A percentile compares a stretch with the other conserved stretches of the same genome.
Conservation (phyloP, 2,888 invertebrate species). For the Strigamia crassipes region DNA sequence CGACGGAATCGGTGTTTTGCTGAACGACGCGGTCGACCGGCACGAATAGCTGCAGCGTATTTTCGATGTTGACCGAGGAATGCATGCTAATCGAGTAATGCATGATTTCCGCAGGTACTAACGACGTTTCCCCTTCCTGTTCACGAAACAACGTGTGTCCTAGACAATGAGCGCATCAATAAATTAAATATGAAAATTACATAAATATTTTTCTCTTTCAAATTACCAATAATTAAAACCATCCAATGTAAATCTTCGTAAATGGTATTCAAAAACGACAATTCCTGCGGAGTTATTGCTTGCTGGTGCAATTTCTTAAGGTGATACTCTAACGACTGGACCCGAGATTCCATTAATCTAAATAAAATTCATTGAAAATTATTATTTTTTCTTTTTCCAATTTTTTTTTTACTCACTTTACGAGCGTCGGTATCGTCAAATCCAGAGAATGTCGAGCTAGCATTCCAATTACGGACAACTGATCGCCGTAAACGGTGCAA, state of each 20-base stretch:
- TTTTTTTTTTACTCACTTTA: conserved; percentile 55
- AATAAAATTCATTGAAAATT: background rate
- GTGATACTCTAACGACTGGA: conserved; percentile 64
- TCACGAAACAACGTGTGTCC: conserved; percentile 73
- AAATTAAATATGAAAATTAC: background rate
- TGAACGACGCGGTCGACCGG: conserved; percentile 57
- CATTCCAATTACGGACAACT: conserved; percentile 73
- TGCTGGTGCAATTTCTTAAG: conserved; percentile 59
- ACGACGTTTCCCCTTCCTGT: conserved; percentile 69
- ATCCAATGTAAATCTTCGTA: conserved; percentile 93
- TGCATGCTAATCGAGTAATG: conserved; percentile 66
- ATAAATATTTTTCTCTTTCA: background rate
- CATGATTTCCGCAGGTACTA: conserved; percentile 71
- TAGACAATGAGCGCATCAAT: conserved; percentile 50
- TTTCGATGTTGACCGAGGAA: conserved; percentile 61
- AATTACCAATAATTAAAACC: conserved; percentile 68
- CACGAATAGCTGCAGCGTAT: conserved; percentile 62
- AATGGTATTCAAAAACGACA: conserved; percentile 65
- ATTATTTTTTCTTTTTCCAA: background rate
- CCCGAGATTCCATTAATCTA: conserved; percentile 70
- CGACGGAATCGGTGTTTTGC: conserved; percentile 36
- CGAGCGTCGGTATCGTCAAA: conserved; percentile 55
- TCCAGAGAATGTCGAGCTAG: conserved; percentile 60
- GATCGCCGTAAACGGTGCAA: conserved; percentile 69
- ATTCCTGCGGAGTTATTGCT: conserved; percentile 53